Base-by-base conservation (phyloP, 2,888 invertebrate species). In the Acleris laterana region DNA sequence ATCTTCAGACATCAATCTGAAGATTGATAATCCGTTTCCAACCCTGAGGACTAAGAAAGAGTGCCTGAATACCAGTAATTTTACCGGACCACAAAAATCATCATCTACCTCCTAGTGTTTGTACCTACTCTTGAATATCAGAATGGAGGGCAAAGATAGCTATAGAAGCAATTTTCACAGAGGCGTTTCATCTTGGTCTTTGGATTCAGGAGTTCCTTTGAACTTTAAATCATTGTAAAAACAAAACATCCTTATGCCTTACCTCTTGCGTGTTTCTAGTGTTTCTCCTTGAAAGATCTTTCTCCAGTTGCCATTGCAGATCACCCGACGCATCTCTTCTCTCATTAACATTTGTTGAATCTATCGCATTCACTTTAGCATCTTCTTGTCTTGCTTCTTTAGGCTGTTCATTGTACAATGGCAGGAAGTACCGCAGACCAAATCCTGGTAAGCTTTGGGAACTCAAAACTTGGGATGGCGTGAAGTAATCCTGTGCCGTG, bases 401-500 rank as follows among this genome's bases (percentile, higher is more conserved):
- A 56, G 77, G 77, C 53, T 74, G 77, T 5, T 76, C 68, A 5
- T 82, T 77, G 68, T 85, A 87, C 19, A 77, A 71, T 1, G 93
- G 93, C 17, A 84, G 80, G 70, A 91, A 92, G 75, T 93, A 93
- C 58, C 89, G 81, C 19, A 90, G 77, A 1, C 93, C 93, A 22
- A 88, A 73, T 13, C 93, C 93, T 48, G 93, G 92, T 60, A 91
- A 69, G 48, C 74, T 85, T 72, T 90, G 91, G 3, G 89, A 87
- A 69, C 90, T 85, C 0, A 93, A 79, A 52, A 89, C 73, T 70
- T 88, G 86, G 0, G 82, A 74, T 64, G 84, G 85, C 6, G 80
- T 84, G 69, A 88, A 83, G 75, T 84, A 86, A 69, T 82, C 75
- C n/a, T 69, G 13, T 19, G 50, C 48, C 25, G 38, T 70, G 0